phyloP scores from a whole-genome alignment of 2,113 vertebrate species.

The Elgaria multicarinata region DNA sequence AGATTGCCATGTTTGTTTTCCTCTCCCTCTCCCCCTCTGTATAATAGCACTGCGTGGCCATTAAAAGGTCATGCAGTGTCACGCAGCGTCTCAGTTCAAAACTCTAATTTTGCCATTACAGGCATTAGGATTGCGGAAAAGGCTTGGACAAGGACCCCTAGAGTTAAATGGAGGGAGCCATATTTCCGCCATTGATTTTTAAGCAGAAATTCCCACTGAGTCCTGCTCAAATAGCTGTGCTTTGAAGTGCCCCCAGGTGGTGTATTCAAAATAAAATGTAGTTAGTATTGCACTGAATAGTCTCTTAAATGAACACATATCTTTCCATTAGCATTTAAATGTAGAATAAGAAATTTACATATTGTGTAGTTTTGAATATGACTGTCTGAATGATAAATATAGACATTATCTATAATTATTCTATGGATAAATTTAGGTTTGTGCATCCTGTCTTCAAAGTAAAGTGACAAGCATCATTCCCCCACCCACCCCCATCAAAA shows the following conservation, averaged over 20 bases:
- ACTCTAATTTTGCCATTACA: slow-evolving; percentile 59
- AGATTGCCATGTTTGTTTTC: slow-evolving; percentile 47
- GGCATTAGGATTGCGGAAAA: slow-evolving; percentile 42
- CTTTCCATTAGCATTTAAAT: slow-evolving; percentile 8
- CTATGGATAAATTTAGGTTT: not conserved
- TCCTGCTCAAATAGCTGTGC: slow-evolving; percentile 16
- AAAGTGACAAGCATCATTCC: not conserved
- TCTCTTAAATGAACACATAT: not conserved
- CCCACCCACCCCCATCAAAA: not conserved
- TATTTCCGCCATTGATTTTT: not conserved
- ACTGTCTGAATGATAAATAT: not conserved
- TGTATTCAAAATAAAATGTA: slow-evolving; percentile 19
- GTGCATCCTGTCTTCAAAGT: not conserved
- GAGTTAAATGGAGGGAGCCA: slow-evolving; percentile 38
- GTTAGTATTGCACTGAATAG: slow-evolving; percentile 8
- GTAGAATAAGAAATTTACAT: not conserved
- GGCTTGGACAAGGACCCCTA: slow-evolving; percentile 32
- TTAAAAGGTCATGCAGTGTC: slow-evolving; percentile 55
- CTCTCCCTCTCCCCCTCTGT: slow-evolving; percentile 11
- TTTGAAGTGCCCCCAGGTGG: not conserved
- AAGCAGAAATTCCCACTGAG: slow-evolving; percentile 21
- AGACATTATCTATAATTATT: not conserved
- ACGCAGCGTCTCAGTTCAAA: slow-evolving; percentile 55
- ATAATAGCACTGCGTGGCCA: slow-evolving; percentile 11
- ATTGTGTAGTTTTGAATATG: not conserved